Percentiles rank a stretch among this genome's conserved stretches.
Evolutionary conservation across 2,888 invertebrate genomes (phyloP).

Genomic region (Pterostichus niger): DNA sequence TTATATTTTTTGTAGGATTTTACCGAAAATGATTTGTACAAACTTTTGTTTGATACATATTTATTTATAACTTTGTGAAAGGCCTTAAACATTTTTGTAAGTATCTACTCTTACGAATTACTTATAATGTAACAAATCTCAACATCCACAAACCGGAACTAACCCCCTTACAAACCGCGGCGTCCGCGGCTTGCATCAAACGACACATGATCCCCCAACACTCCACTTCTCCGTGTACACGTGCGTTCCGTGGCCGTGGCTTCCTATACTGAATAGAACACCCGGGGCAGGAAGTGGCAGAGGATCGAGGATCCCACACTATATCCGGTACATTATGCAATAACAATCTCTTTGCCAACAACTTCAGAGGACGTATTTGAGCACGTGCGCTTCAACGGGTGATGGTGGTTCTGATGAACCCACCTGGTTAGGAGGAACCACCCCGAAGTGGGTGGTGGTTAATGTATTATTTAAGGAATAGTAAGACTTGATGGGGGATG

Average conservation of each 20-base stretch:
- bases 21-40: too few species aligned
- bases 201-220: conserved; percentile 53
- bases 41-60: too few species aligned
- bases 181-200: not conserved
- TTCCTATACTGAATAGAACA: conserved; percentile 22
- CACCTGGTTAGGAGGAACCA: not conserved
- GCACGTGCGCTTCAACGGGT: conserved; percentile 36
- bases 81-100: too few species aligned
- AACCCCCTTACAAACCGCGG: not conserved
- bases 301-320: conserved; percentile 71
- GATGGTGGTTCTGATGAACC: not conserved
- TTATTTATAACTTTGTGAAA: too few species aligned
- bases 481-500: too few species aligned
- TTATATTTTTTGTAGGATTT: too few species aligned
- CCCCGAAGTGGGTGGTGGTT: not conserved
- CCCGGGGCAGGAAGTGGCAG: conserved; percentile 74
- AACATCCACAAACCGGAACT: not conserved
- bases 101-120: too few species aligned
- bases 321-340: conserved; percentile 73
- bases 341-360: conserved; percentile 69
- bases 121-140: too few species aligned
- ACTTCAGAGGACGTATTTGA: conserved; percentile 40
- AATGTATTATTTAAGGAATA: too few species aligned
- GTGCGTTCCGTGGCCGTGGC: conserved; percentile 22
- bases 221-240: conserved; percentile 15